A percentile compares a stretch with the other conserved stretches of the same genome.
Evolutionary conservation across 2,888 invertebrate species (phyloP).

Genomic region (Lasioglossum vierecki): DNA sequence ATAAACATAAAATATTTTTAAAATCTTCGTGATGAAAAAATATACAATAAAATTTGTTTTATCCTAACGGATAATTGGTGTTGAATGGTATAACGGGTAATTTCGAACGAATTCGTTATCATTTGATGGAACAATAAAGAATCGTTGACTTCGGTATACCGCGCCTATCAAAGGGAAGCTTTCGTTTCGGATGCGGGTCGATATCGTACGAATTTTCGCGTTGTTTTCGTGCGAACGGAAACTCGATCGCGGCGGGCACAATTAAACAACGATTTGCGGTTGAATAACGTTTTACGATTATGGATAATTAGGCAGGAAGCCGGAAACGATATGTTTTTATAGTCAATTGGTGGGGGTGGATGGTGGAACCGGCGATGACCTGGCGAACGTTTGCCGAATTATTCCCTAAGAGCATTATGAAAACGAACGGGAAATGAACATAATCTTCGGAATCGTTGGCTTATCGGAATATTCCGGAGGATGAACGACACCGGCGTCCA

Average conservation of each 20-base stretch:
- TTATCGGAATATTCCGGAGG: constrained; percentile 41
- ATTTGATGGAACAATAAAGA: background rate
- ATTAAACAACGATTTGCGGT: constrained; percentile 25
- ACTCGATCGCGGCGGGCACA: constrained; percentile 5
- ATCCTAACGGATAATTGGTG: background rate
- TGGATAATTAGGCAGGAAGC: constrained; percentile 37
- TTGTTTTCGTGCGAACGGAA: background rate
- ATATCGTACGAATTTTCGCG: constrained; percentile 1
- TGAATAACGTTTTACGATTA: constrained; percentile 36
- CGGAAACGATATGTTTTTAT: constrained; percentile 31
- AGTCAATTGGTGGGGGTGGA: background rate
- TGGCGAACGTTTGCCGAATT: constrained; percentile 30
- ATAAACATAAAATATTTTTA: too few species aligned
- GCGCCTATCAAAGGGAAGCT: background rate
- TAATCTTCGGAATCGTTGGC: constrained; percentile 50
- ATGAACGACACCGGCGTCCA: constrained; percentile 22
- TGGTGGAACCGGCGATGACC: background rate
- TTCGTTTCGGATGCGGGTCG: background rate
- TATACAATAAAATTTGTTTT: background rate
- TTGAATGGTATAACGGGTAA: background rate
- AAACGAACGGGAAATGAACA: constrained; percentile 37
- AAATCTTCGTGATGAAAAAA: background rate
- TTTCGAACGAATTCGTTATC: too few species aligned
- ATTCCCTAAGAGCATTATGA: constrained; percentile 46
- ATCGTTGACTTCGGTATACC: background rate